Evolutionary conservation across 1,140 invertebrate genomes (phyloP), one percentile per base, ranked within the genome.

Genomic region (Globodera rostochiensis): DNA sequence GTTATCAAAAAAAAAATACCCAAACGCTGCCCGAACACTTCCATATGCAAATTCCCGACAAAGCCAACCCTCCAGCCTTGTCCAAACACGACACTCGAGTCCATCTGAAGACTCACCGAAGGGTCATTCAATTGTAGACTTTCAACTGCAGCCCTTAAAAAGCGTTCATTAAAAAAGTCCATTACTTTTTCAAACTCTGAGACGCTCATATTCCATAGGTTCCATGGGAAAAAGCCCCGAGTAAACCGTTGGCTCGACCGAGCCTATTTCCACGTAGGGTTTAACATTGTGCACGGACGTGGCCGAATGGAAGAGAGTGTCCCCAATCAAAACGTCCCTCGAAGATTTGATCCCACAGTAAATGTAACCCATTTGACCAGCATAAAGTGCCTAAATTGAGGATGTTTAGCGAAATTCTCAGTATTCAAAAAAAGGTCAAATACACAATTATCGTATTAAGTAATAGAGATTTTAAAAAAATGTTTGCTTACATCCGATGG

Each of bases 61-160:
- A 86, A 86, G 50, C 76, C 85, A 50, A 83, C 60, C 57, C 64
- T 47, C 60, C 57, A 83, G 25, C 82, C 83, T 53, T 95, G 94
- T 15, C 97, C 97, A 71, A 98, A 91, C 5, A 96, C 96, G 80
- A 94, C 93, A 92, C 95, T 96, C 3, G 93, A 93, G 90, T 97
- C 95, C 45, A 93, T 86, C 73, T 91, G 91, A 1, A 96, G 91
- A 25, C 92, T 92, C 4, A 98, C 96, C 87, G 95, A 95, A 73
- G 94, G 94, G 91, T 98, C 97, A 91, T 98, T 98, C n/a, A 98
- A 91, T 25, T 93, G 92, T 71, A 98, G 91, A 91, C 96, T 96
- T 77, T 96, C 95, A 70, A 99, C 94, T 57, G 97, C 95, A n/a
- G 88, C 92, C 93, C 87, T 90, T 45, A 78, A 47, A 15, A 70